phyloP scores from a whole-genome alignment of 2,888 invertebrate species.

The Harpagoxenus sublaevis region DNA sequence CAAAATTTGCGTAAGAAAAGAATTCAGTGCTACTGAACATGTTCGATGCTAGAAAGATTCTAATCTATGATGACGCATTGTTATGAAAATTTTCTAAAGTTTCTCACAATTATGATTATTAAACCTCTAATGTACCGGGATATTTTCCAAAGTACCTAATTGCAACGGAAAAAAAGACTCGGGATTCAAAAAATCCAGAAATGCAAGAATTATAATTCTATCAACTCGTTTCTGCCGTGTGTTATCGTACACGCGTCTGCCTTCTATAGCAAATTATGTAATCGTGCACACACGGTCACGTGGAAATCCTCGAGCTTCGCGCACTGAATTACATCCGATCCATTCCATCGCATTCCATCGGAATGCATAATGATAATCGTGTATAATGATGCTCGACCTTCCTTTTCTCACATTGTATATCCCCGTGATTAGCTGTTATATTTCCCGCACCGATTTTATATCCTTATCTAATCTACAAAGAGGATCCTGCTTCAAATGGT shows the following conservation, averaged over 20 bases:
- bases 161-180: not conserved
- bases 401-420: not conserved
- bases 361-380: conserved; percentile 2
- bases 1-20: not conserved
- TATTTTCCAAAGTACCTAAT: not conserved
- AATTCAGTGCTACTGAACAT: not conserved
- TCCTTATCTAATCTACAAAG: not conserved
- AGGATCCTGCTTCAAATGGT: not conserved
- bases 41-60: not conserved
- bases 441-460: not conserved
- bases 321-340: conserved; percentile 26
- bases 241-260: not conserved
- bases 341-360: conserved; percentile 7
- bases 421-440: not conserved
- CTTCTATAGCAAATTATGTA: conserved; percentile 17
- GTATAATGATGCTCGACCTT: not conserved
- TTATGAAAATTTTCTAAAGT: not conserved
- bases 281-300: not conserved
- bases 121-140: not conserved
- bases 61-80: not conserved
- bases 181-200: not conserved
- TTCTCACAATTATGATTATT: not conserved
- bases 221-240: not conserved
- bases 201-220: not conserved
- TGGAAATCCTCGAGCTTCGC: not conserved